Evolutionary conservation across 2,888 invertebrate species (phyloP), one percentile per base, ranked within the genome.

Genomic region (Nephrotoma flavescens): DNA sequence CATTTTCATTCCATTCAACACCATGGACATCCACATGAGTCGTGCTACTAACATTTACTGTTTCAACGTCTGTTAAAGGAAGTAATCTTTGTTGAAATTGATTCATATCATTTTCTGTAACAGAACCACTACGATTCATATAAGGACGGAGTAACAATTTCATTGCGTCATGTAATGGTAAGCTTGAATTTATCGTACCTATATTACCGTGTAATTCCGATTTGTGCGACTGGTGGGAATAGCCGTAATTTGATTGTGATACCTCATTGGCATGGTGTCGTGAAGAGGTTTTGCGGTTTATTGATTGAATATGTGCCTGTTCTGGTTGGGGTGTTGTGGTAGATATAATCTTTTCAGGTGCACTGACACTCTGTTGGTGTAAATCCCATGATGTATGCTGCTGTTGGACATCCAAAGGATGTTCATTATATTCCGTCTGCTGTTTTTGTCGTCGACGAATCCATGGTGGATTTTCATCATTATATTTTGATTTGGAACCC

Each of bases 81-180:
- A 45, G 19, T 44, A 85, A 85, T 19, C 2, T 85, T 44, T 44
- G 41, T 45, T 91, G 90, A 0, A 90, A 89, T 6, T 88, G 89
- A 45, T 89, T 87, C 3, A 89, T 89, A 41, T 89, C 87, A 5
- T 89, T 87, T 11, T 90, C 90, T 41, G 89, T 89, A 4, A 90
- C 89, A n/a, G 88, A 90, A 86, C 89, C 89, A 7, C 87, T 88
- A 6, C 90, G 90, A 88, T 90, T 90, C 15, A 90, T 88, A 86
- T 91, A 91, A 4, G 91, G 90, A 86, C 89, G 90, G 1, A 91
- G 87, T 85, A 91, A 89, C 0, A 90, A 87, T 15, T 90, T 90
- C 41, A 91, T 88, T 9, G 91, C 91, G 86, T 91, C 90, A 87
- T 89, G 89, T 2, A 91, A 88, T 15, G 90, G 89, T 44, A 88